Evolutionary conservation across 2,888 invertebrate genomes (phyloP).

Genomic region (Drosophila borealis): DNA sequence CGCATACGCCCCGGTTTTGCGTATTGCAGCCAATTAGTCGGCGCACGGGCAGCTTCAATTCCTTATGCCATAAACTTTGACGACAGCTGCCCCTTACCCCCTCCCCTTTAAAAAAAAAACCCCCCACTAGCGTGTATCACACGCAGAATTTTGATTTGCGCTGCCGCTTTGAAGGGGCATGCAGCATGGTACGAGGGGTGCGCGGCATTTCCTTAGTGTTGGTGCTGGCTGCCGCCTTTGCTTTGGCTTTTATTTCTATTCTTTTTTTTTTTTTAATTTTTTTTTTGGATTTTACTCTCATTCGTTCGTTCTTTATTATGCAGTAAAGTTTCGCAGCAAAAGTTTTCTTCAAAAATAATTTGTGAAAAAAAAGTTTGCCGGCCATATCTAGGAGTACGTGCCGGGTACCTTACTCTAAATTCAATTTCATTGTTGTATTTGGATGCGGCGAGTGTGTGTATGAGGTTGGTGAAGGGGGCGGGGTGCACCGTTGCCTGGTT

Average conservation of each 20-base stretch:
- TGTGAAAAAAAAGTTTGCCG: slow-evolving; percentile 72
- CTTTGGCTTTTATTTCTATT: slow-evolving; percentile 35
- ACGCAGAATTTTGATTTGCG: slow-evolving; percentile 77
- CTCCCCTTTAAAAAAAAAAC: background rate
- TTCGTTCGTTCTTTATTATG: slow-evolving; percentile 65
- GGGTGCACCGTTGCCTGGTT: slow-evolving; percentile 42
- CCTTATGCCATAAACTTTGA: slow-evolving; percentile 54
- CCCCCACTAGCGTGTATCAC: slow-evolving; percentile 53
- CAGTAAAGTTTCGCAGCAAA: slow-evolving; percentile 73
- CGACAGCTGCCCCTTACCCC: background rate
- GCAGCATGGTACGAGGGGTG: slow-evolving; percentile 11
- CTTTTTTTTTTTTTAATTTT: slow-evolving; percentile 14
- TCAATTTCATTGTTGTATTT: slow-evolving; percentile 73
- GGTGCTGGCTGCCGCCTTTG: slow-evolving; percentile 25
- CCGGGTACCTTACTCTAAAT: slow-evolving; percentile 73
- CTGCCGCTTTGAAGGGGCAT: slow-evolving; percentile 33
- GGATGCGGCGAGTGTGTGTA: slow-evolving; percentile 11
- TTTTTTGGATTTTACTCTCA: slow-evolving; percentile 10
- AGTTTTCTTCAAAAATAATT: slow-evolving; percentile 73
- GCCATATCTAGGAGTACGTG: slow-evolving; percentile 72
- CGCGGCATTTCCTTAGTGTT: slow-evolving; percentile 39
- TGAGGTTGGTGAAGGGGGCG: background rate
- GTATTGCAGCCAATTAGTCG: slow-evolving; percentile 68
- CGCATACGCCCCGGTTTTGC: slow-evolving; percentile 58
- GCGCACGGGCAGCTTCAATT: slow-evolving; percentile 37